These are phyloP conservation scores for Rhinatrema bivittatum DNA, from an alignment of 2,797 vertebrate genomes.

Conservation along the genomic window DNA sequence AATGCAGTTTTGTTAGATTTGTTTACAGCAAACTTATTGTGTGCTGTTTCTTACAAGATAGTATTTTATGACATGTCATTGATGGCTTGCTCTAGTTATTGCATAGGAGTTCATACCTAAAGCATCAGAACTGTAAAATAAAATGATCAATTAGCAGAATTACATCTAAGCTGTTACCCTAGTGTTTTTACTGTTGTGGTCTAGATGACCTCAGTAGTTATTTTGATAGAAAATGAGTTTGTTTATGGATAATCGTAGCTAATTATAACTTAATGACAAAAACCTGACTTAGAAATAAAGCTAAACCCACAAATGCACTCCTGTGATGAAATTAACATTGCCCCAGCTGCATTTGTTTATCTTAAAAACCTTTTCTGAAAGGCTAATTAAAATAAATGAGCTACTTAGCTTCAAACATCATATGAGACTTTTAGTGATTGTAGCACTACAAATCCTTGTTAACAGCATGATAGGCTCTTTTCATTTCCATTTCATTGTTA, in stretches of 20 bases:
- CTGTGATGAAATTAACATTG: conserved; percentile 1
- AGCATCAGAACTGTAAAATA: too few species aligned
- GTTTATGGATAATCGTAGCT: not conserved
- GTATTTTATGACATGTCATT: too few species aligned
- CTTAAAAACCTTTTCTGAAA: conserved; percentile 7
- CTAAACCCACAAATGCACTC: not conserved
- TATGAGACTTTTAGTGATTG: conserved; percentile 7
- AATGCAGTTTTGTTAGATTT: too few species aligned
- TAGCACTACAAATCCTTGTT: conserved; percentile 14
- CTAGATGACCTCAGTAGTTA: too few species aligned
- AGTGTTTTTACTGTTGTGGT: too few species aligned
- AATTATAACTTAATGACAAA: not conserved
- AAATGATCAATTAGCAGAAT: too few species aligned
- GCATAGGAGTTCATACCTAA: too few species aligned
- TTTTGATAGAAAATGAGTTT: not conserved
- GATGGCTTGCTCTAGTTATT: too few species aligned
- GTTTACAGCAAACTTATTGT: too few species aligned
- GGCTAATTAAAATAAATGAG: conserved; percentile 13
- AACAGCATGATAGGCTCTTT: not conserved
- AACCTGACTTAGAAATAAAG: not conserved
- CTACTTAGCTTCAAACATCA: conserved; percentile 8
- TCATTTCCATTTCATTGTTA: not conserved
- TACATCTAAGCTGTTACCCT: too few species aligned
- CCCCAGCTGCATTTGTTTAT: not conserved
- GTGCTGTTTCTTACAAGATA: too few species aligned